Conservation (phyloP, 2,113 vertebrate species). For the Mirza zaza region DNA sequence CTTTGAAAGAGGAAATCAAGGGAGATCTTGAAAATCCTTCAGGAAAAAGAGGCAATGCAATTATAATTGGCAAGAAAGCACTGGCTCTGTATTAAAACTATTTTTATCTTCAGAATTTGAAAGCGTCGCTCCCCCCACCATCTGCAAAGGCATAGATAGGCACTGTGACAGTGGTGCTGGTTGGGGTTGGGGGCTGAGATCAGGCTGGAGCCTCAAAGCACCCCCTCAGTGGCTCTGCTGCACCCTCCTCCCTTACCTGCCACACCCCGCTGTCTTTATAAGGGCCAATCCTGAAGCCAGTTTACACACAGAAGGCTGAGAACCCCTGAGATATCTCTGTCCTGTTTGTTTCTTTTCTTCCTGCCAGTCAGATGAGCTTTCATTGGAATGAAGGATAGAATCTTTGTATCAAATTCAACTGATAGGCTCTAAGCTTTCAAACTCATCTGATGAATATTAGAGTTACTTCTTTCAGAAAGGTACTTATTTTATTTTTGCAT, state of each 20-base stretch:
- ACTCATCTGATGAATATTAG: neutral
- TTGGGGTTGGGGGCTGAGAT: neutral
- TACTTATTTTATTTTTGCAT: neutral
- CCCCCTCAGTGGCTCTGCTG: neutral
- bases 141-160: constrained; percentile 11
- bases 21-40: neutral
- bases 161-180: neutral
- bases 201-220: neutral
- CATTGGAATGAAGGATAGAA: neutral
- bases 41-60: neutral
- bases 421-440: neutral
- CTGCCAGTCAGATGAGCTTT: neutral
- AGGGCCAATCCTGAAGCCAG: neutral
- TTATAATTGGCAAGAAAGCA: neutral
- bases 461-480: neutral
- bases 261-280: neutral
- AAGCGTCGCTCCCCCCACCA: neutral
- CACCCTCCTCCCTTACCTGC: neutral
- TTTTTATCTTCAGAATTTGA: constrained; percentile 5
- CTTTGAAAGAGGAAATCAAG: constrained; percentile 9
- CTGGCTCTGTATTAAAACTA: neutral
- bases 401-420: neutral
- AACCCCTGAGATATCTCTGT: neutral
- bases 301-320: neutral
- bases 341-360: neutral